Base-by-base conservation (phyloP, 2,888 invertebrate species). In the Trichogramma evanescens region DNA sequence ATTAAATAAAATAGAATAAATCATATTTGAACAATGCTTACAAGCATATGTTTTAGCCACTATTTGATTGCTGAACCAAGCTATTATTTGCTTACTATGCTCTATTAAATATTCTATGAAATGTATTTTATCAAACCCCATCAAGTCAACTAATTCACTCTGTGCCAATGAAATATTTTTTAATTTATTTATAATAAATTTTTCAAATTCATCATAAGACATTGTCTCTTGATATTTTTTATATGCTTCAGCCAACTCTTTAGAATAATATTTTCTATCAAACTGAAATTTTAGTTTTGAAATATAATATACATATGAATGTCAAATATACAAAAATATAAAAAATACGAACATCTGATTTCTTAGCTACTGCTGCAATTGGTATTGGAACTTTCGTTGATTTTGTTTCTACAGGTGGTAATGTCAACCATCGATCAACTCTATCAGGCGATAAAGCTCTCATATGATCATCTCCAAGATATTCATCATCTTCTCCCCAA, bases 81-180 rank as follows among this genome's bases (percentile, higher is more conserved):
- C 66, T 49, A 70, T 41, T 13, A 76, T 72, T 6, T 61, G 65
- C n/a, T 71, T 65, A 41, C 65, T 68, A 67, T 77, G 69, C 57
- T 71, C 65, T 40, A 76, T 70, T 52, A 76, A 65, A 48, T 77
- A 76, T 61, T 70, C 68, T 40, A 77, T 71, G n/a, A 76, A 70
- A 46, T 71, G 69, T 48, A 77, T 66, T 50, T 73, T 81, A 67
- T 95, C 92, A 75, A 89, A 93, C 0, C 97, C 97, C 39, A 95
- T 81, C 4, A 95, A 79, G 70, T 97, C 96, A 76, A 95, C 89
- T 26, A 97, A 79, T 77, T 91, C 91, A 72, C 88, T 89, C 74
- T 92, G 88, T 63, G 92, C 79, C 69, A 89, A 72, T 57, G 73
- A 72, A 8, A 72, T 70, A 64, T 71, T 74, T 65, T 84, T 84